These are phyloP conservation scores for Bos indicus DNA, from an alignment of 2,113 vertebrate species.

Conservation along the genomic window DNA sequence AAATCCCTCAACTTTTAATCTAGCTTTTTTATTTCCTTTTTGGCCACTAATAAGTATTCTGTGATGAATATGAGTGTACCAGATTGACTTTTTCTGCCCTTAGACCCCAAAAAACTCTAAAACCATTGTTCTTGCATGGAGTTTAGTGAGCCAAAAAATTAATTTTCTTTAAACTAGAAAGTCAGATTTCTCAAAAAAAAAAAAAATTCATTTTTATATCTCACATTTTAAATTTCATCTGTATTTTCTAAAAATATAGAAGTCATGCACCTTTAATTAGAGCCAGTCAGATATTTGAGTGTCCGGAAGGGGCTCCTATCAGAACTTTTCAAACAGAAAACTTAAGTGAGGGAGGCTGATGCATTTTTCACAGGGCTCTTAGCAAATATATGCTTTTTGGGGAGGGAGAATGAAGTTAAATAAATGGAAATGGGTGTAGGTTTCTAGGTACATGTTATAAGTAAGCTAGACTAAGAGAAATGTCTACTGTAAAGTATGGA, in stretches of 20 bases:
- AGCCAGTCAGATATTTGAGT: not conserved
- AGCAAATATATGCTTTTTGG: not conserved
- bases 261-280: not conserved
- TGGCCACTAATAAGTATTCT: not conserved
- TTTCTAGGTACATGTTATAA: not conserved
- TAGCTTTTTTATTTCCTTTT: not conserved
- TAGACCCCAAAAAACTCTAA: not conserved
- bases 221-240: not conserved
- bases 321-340: not conserved
- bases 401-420: not conserved
- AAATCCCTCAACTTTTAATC: not conserved
- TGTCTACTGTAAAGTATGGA: not conserved
- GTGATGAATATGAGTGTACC: not conserved
- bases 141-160: not conserved
- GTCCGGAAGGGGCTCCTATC: not conserved
- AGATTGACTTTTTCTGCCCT: not conserved
- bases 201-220: not conserved
- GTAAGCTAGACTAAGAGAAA: not conserved
- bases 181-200: not conserved
- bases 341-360: not conserved
- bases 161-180: not conserved
- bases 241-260: not conserved
- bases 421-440: not conserved
- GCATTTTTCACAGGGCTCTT: not conserved
- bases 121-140: not conserved